Base-by-base conservation (phyloP, 2,797 vertebrate species). In the Nasua narica region DNA sequence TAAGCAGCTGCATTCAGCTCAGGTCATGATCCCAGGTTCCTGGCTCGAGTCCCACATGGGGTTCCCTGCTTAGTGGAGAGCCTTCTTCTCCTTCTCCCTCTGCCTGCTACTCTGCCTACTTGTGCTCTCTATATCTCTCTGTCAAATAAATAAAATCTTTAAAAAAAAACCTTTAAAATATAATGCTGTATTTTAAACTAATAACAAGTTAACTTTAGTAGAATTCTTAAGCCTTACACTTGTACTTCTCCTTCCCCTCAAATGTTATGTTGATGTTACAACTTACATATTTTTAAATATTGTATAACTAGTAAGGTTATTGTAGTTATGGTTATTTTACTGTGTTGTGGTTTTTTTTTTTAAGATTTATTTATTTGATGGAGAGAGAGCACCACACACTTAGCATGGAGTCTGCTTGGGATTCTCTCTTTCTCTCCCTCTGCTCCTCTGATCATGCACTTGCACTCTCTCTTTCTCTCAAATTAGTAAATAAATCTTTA, bases 41-140 rank as follows among this genome's bases (percentile, higher is more conserved):
- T 23, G 56, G 3, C 25, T 58, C 9, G 10, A 58, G 56, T 23
- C 56, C 10, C 1, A 1, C 23, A 25, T 25, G 0, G 3, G 23
- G 56, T 10, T 58, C 56, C 23, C 23, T 25, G 54, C 54, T 56
- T 8, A 56, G 54, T 3, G 7, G 54, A 25, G 54, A 25, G 54
- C 21, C 54, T 56, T 23, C 56, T 58, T 58, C 56, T 58, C 23
- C 23, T 23, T 58, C 56, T 58, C 56, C 56, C 23, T 58, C 56
- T 58, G 23, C 16, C 23, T 58, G 56, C 56, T 10, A 4, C 9
- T 58, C 56, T 58, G 1, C 56, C 56, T 58, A 58, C 23, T 58
- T 27, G 56, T 58, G 23, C 56, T 58, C 23, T 56, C 2, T 54
- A 21, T 56, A 56, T 56, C 23, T 56, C 23, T 56, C 54, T 56